A percentile compares a stretch with the other conserved stretches of the same genome.
phyloP scores from a whole-genome alignment of 2,113 vertebrate genomes.

The Pomatostomus ruficeps region DNA sequence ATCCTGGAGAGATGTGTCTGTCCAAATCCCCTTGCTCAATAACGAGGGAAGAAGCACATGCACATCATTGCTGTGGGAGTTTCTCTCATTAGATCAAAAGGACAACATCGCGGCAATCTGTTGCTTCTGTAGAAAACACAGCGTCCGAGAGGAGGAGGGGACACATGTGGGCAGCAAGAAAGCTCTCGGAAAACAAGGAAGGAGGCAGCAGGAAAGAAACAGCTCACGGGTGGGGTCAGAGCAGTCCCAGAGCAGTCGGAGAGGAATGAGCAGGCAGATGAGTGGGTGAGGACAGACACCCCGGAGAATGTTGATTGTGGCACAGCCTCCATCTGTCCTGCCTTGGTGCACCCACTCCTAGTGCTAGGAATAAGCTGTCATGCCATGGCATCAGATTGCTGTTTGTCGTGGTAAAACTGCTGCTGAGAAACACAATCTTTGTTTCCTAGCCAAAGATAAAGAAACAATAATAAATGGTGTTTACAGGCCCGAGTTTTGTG shows the following conservation, averaged over 20 bases:
- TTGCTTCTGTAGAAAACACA: slow-evolving; percentile 21
- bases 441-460: slow-evolving; percentile 4
- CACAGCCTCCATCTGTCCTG: slow-evolving; percentile 54
- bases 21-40: neutral
- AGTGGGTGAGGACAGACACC: slow-evolving; percentile 54
- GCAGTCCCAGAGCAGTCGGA: slow-evolving; percentile 9
- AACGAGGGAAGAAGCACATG: neutral
- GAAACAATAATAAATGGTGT: slow-evolving; percentile 24
- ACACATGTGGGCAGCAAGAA: slow-evolving; percentile 60
- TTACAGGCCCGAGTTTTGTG: neutral
- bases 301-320: slow-evolving; percentile 23
- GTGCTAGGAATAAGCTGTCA: slow-evolving; percentile 42
- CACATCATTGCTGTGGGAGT: slow-evolving; percentile 51
- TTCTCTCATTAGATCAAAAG: slow-evolving; percentile 48
- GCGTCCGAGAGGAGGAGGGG: slow-evolving; percentile 24
- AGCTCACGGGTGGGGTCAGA: slow-evolving; percentile 34
- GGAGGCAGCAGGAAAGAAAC: slow-evolving; percentile 43
- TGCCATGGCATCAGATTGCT: slow-evolving; percentile 18
- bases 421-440: slow-evolving; percentile 17
- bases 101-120: slow-evolving; percentile 47
- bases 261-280: slow-evolving; percentile 49
- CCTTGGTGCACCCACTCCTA: slow-evolving; percentile 48
- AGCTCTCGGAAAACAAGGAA: slow-evolving; percentile 35
- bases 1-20: neutral
- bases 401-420: slow-evolving; percentile 26